Percentiles rank a stretch among this genome's conserved stretches.
phyloP scores from a whole-genome alignment of 2,797 vertebrate genomes.

The Enteromius viviparus region DNA sequence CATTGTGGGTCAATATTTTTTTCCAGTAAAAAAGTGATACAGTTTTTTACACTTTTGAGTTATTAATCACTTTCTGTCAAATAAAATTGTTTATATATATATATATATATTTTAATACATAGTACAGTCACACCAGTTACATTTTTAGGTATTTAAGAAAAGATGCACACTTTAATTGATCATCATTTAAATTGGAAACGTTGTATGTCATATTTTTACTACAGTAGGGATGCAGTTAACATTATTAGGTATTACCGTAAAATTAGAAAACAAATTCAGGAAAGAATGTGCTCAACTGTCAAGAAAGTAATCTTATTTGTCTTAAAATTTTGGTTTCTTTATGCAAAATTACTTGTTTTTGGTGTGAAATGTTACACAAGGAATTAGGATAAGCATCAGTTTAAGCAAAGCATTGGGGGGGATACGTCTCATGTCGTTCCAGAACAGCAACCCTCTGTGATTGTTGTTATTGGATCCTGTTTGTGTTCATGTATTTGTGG shows the following conservation, averaged over 20 bases:
- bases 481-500: conserved; percentile 20
- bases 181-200: neutral
- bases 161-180: neutral
- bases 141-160: neutral
- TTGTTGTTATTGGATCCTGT: neutral
- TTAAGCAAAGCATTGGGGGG: neutral
- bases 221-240: neutral
- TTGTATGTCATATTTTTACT: neutral
- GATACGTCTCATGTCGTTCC: neutral
- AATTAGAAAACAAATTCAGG: neutral
- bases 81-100: too few species aligned
- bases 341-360: neutral
- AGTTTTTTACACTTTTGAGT: neutral
- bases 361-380: neutral
- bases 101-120: conserved; percentile 2
- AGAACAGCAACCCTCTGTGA: neutral
- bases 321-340: neutral
- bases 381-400: neutral
- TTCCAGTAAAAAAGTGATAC: neutral
- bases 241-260: neutral
- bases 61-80: neutral
- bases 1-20: neutral
- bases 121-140: neutral
- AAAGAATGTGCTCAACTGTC: neutral
- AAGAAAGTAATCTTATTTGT: neutral